Evolutionary conservation across 2,888 invertebrate species (phyloP), one percentile per base, ranked within the genome.

Genomic region (Mesorhabditis belari): DNA sequence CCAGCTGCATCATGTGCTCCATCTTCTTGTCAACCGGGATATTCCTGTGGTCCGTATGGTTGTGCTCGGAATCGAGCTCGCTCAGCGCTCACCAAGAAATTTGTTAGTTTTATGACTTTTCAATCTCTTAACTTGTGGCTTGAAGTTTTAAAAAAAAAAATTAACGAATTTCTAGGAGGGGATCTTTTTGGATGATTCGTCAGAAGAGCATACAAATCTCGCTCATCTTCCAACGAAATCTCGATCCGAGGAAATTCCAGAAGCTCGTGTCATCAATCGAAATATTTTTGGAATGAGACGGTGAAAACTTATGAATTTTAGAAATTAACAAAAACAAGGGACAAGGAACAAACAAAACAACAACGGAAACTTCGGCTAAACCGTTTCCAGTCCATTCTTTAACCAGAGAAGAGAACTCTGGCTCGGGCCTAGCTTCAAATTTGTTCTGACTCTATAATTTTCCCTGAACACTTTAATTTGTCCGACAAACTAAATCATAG

Each of bases 31-130:
- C 75, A 74, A 57, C 75, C 76, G 4, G 78, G 78, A 12, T 78
- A 78, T 53, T 70, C 76, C 3, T 78, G 78, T 60, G 77, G 75
- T 17, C 74, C 73, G 50, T 78, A 78, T 59, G 78, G 78, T n/a
- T 78, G 78, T 60, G 77, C 78, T 4, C 56, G 77, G 25, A 79
- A 77, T 57, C 57, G 76, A 60, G 77, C 77, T 1, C 53, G 76
- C 49, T 72, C 73, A 28, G 65, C 77, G 0, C 53, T 79, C 55
- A 78, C 77, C 2, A 64, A 72, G 58, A 70, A 77, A 71, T 67
- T 77, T 54, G 58, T 65, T 26, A 49, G 57, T 58, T 24, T 12
- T 19, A 19, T 12, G 19, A 19, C 52, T 55, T 4, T 5, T 57
- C 26, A 19, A 49, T 49, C 49, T 57, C 21, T 5, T 26, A 19